phyloP scores from a whole-genome alignment of 92 coral and sea anemone species.

The Umimayanthus chanpuru region DNA sequence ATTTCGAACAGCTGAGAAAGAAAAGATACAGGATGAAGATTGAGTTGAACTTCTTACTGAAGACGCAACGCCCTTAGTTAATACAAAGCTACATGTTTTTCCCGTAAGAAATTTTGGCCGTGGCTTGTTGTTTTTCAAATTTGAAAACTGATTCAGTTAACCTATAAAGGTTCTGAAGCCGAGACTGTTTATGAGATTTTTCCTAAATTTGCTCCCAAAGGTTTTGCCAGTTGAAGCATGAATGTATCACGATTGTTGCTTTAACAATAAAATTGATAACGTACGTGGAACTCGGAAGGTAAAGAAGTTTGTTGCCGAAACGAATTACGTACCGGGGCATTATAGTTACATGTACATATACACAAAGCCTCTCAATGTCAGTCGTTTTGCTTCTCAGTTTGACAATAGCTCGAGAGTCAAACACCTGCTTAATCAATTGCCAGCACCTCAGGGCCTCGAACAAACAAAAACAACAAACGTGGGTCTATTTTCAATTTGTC shows the following conservation, averaged over 20 bases:
- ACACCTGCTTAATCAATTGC: slow-evolving; percentile 18
- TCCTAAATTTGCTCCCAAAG: neutral
- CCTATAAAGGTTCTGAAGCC: neutral
- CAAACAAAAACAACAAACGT: slow-evolving; percentile 20
- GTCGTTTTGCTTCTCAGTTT: slow-evolving; percentile 4
- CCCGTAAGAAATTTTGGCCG: neutral
- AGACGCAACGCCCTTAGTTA: neutral
- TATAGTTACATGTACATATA: neutral
- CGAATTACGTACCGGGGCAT: neutral
- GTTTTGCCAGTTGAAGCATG: neutral
- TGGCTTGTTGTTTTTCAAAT: neutral
- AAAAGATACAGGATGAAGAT: neutral
- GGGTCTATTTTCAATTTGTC: slow-evolving; percentile 24
- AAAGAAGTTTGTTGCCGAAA: neutral
- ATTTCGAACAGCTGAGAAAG: neutral
- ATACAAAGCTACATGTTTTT: neutral
- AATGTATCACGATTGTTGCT: neutral
- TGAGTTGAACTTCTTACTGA: neutral
- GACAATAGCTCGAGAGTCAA: neutral
- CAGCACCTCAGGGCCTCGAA: neutral
- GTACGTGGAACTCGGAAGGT: neutral
- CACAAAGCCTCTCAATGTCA: neutral
- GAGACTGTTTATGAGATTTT: neutral
- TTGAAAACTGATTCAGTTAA: neutral
- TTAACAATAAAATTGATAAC: no score